Evolutionary conservation across 2,888 invertebrate genomes (phyloP), one percentile per base, ranked within the genome.

Genomic region (Icerya purchasi): DNA sequence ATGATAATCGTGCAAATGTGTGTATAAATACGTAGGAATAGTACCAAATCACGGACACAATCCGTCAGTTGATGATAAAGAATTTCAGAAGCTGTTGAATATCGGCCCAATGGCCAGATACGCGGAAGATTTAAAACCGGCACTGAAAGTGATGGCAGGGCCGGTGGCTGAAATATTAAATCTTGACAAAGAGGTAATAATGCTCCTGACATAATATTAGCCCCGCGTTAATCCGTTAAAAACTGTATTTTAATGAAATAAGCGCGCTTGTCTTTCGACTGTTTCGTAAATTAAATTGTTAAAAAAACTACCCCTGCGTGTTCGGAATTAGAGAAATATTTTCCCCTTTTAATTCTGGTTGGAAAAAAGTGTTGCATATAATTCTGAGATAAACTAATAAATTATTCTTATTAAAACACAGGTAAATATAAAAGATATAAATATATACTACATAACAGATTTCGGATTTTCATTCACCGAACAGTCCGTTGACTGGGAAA

Each of bases 21-120:
- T n/a, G n/a, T n/a, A n/a, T n/a, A n/a, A n/a, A n/a, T n/a, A n/a
- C n/a, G 14, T 70, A 78, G 76, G 73, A 36, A 68, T 83, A 20
- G 86, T 93, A 1, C 84, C 89, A 1, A 86, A 86, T 68, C 74
- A 75, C 18, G 93, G 93, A 1, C 86, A 87, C 68, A 85, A 80
- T 69, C 93, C 93, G 0, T 71, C 74, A 52, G 78, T 84, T 0
- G 76, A 78, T 3, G 68, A 69, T 50, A 73, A 72, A 50, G 76
- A 76, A 56, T 77, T 78, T 62, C 70, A 72, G 49, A 72, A 74
- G 24, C 56, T 52, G 24, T 51, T 57, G 5, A 61, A 50, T 10
- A 76, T 86, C 21, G 94, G 94, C 0, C 94, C 94, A 1, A 84
- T 96, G 79, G 86, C 86, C 65, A 79, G 91, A 64, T 83, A 83